Evolutionary conservation across 2,113 vertebrate species (phyloP).

Genomic region (Symphodus melops): DNA sequence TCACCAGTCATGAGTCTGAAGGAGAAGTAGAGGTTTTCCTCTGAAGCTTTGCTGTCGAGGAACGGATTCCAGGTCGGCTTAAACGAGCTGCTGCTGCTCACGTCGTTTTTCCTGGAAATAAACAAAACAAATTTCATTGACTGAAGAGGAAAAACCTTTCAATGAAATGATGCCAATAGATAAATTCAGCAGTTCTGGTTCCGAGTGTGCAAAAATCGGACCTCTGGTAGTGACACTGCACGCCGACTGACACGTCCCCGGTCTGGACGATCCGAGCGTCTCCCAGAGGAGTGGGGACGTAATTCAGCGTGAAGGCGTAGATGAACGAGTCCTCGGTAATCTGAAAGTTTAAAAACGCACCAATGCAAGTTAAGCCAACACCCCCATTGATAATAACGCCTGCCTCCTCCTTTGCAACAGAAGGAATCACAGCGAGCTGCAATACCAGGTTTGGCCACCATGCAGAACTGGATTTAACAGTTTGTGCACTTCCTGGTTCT

Average conservation of each 20-base stretch:
- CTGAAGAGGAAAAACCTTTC: neutral
- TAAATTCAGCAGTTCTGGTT: neutral
- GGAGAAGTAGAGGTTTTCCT: slow-evolving; percentile 64
- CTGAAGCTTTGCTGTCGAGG: slow-evolving; percentile 4
- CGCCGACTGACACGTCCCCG: slow-evolving; percentile 22
- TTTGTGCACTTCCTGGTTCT: too few relatives aligned
- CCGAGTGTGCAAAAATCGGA: neutral
- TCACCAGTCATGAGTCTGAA: slow-evolving; percentile 73
- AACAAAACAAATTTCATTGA: too few relatives aligned
- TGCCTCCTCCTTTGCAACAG: too few relatives aligned
- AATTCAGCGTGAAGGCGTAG: slow-evolving; percentile 68
- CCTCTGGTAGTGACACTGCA: slow-evolving; percentile 77
- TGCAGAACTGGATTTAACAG: too few relatives aligned
- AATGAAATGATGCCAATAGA: neutral
- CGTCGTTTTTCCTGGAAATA: slow-evolving; percentile 64
- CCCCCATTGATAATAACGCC: too few relatives aligned
- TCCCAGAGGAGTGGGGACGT: slow-evolving; percentile 55
- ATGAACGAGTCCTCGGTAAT: slow-evolving; percentile 64
- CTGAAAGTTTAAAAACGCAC: slow-evolving; percentile 41
- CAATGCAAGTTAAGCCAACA: slow-evolving; percentile 1
- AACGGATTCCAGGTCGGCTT: slow-evolving; percentile 66
- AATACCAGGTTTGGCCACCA: too few relatives aligned
- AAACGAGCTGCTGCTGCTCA: slow-evolving; percentile 59
- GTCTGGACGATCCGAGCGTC: slow-evolving; percentile 52
- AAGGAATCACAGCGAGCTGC: too few relatives aligned